Conservation (phyloP, 2,797 vertebrate genomes). For the Geotrypetes seraphini region DNA sequence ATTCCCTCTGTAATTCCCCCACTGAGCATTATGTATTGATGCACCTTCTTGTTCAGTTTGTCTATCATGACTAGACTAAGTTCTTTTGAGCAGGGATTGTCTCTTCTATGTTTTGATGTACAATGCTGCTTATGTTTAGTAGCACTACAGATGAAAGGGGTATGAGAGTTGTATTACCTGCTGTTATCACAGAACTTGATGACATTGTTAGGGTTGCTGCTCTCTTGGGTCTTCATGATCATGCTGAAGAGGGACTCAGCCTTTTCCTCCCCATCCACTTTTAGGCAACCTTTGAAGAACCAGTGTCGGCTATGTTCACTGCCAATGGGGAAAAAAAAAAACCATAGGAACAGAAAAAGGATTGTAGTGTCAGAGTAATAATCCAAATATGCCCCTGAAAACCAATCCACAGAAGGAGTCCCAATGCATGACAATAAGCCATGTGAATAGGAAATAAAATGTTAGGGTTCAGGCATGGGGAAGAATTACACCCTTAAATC, state of each 20-base stretch:
- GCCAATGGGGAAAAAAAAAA: background rate
- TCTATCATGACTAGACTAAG: too few species aligned
- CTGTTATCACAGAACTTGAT: slow-evolving; percentile 94
- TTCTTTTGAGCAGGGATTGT: too few species aligned
- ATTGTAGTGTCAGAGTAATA: too few species aligned
- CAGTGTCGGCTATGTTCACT: slow-evolving; percentile 92
- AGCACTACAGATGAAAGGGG: too few species aligned
- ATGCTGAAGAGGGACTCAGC: slow-evolving; percentile 71
- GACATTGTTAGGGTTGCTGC: slow-evolving; percentile 81
- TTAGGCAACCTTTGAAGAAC: slow-evolving; percentile 83
- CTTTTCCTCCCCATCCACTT: slow-evolving; percentile 62
- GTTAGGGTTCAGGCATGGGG: background rate
- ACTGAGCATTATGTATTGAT: too few species aligned
- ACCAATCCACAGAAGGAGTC: background rate
- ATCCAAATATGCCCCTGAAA: too few species aligned
- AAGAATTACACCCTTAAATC: background rate
- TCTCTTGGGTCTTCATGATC: slow-evolving; percentile 79
- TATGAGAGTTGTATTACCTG: slow-evolving; percentile 71
- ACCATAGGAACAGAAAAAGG: background rate
- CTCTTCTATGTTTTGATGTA: too few species aligned
- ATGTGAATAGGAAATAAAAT: background rate
- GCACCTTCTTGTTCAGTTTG: too few species aligned
- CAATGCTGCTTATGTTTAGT: too few species aligned
- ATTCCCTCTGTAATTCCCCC: too few species aligned
- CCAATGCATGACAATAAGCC: background rate